Evolutionary conservation across 2,797 vertebrate species (phyloP), one percentile per base, ranked within the genome.

Genomic region (Tolypeutes matacus): DNA sequence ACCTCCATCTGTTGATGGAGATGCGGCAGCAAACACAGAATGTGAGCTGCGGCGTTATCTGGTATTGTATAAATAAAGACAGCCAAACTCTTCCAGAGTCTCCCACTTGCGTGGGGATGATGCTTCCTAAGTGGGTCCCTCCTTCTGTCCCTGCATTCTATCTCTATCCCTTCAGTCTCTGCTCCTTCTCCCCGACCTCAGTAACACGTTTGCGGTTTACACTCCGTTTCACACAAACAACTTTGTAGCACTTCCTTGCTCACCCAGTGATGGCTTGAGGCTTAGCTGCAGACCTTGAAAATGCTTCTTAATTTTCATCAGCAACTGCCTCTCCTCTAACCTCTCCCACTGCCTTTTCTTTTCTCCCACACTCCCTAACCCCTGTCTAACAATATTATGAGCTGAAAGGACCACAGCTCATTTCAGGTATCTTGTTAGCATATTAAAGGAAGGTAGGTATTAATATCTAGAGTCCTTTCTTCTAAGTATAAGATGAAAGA

Each of bases 1-100:
- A 96, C 97, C 96, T 98, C 98, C 97, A 90, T 97, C 98, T 97
- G 98, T 96, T 97, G 98, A 96, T 97, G 93, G 93, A 95, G 96
- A 82, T 86, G 97, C 34, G 0, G 97, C 93, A 86, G 97, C 95
- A 97, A 97, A 97, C 97, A 97, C 96, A 90, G 96, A 89, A 92
- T 95, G 86, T 60, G 96, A 96, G 97, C 97, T 36, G 85, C 96
- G 83, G 96, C 70, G 27, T 96, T 97, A 93, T 95, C 97, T 97
- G 97, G 60, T 95, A 94, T 96, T 95, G 97, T 95, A 96, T 97
- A 97, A 98, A 98, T 97, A 98, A 97, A 80, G 97, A 94, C 95
- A 95, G 97, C 94, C 95, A 95, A 46, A 97, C 98, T 97, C 97
- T 97, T 82, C 93, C 97, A 42, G 92, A 81, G 97, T 95, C 98